Evolutionary conservation across 2,888 invertebrate species (phyloP), one percentile per base, ranked within the genome.

Genomic region (Drosophila vallismaia): DNA sequence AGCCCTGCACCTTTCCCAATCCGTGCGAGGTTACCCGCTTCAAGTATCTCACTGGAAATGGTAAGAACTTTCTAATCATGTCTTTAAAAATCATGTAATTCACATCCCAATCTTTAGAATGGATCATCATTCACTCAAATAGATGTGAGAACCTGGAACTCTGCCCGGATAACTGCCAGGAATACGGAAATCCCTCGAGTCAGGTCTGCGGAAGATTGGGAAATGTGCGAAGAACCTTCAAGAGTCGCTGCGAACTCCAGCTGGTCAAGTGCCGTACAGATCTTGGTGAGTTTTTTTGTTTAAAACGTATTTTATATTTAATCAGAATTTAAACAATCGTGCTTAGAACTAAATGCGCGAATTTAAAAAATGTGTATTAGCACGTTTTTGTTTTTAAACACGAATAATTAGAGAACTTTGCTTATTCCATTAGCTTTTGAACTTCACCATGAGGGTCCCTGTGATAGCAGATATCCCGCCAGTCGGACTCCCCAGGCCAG

Each of bases 1-100:
- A 50, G 24, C 62, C 63, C 9, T 33, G 44, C 1, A 71, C 71
- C 10, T 70, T 70, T 10, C 62, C 50, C 38, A 70, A 31, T 33
- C 63, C 50, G 49, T 70, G 69, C 12, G 50, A 71, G 26, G 63
- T 71, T 4, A 31, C 31, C 9, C 72, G 62, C 28, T 60, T 71
- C 10, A 24, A 52, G 2, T 40, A 38, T 12, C 54, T 62, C 6
- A 70, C 53, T 0, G 62, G 50, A 7, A 49, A 28, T 14, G 44
- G 69, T 69, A 42, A 29, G 62, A 40, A 3, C 0, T 24, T 28
- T 0, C 0, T 1, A n/a, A 0, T 6, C 2, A 8, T 1, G n/a
- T 1, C 0, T 0, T 1, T 24, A 24, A 1, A 10, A 2, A 2
- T 28, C 5, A 28, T 44, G 9, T 44, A 24, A 24, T 44, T 1